Evolutionary conservation across 2,797 vertebrate species (phyloP).

Genomic region (Macrochelys suwanniensis): DNA sequence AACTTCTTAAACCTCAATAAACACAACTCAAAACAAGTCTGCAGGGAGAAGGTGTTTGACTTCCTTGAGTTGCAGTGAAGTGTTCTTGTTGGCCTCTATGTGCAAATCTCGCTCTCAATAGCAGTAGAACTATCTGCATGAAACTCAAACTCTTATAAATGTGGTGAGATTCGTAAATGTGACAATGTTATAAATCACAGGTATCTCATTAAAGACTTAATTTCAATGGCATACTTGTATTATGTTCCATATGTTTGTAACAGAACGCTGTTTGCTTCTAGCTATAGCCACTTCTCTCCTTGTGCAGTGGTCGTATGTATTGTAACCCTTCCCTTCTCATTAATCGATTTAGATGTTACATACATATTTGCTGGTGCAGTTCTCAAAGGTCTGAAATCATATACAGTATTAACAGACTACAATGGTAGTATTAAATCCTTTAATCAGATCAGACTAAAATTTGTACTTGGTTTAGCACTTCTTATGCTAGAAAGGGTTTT

Average conservation of each 20-base stretch:
- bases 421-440: neutral
- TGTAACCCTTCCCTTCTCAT: neutral
- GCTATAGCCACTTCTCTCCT: neutral
- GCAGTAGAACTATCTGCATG: slow-evolving; percentile 13
- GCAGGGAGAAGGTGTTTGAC: slow-evolving; percentile 73
- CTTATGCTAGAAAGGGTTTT: neutral
- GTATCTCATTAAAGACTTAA: slow-evolving; percentile 21
- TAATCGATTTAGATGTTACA: neutral
- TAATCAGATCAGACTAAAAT: neutral
- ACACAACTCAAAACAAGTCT: slow-evolving; percentile 76
- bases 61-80: slow-evolving; percentile 41
- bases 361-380: neutral
- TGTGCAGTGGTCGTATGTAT: neutral
- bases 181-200: neutral
- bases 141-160: neutral
- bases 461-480: neutral
- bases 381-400: neutral
- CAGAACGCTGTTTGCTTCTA: neutral
- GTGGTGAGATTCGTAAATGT: slow-evolving; percentile 29
- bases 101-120: neutral
- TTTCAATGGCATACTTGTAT: neutral
- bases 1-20: slow-evolving; percentile 88
- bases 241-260: neutral
- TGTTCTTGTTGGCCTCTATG: neutral
- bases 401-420: neutral